Percentiles rank a stretch among this genome's conserved stretches.
phyloP scores from a whole-genome alignment of 2,888 invertebrate species.

The Linyphia triangularis region DNA sequence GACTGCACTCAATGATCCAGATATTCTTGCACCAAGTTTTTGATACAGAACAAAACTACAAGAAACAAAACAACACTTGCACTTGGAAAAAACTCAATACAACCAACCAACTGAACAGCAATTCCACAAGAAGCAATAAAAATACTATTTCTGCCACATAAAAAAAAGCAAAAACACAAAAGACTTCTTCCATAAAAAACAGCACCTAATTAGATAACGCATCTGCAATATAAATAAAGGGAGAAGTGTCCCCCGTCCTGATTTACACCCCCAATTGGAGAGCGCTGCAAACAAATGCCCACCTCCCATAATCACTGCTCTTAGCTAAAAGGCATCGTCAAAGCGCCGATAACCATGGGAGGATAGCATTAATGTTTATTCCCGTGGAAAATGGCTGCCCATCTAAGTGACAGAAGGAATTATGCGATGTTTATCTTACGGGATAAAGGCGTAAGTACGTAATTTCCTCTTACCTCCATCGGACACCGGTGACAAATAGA shows the following conservation, averaged over 20 bases:
- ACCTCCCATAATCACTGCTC: neutral
- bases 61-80: no score
- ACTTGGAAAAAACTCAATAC: no score
- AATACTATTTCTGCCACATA: neutral
- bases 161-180: neutral
- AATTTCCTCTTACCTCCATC: neutral
- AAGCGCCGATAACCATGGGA: neutral
- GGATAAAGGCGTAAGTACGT: conserved; percentile 18
- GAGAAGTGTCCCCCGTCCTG: neutral
- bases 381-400: neutral
- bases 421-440: conserved; percentile 33
- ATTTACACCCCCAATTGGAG: conserved; percentile 2
- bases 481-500: neutral
- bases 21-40: no score
- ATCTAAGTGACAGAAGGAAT: conserved; percentile 9
- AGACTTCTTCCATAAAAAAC: neutral
- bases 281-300: conserved; percentile 15
- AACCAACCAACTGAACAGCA: no score
- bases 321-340: neutral
- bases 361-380: conserved; percentile 17
- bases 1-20: no score
- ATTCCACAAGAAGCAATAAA: no score
- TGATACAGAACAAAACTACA: no score
- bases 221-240: neutral
- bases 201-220: neutral